These are phyloP conservation scores for Myxocyprinus asiaticus DNA, from an alignment of 2,113 vertebrate species.

Conservation along the genomic window DNA sequence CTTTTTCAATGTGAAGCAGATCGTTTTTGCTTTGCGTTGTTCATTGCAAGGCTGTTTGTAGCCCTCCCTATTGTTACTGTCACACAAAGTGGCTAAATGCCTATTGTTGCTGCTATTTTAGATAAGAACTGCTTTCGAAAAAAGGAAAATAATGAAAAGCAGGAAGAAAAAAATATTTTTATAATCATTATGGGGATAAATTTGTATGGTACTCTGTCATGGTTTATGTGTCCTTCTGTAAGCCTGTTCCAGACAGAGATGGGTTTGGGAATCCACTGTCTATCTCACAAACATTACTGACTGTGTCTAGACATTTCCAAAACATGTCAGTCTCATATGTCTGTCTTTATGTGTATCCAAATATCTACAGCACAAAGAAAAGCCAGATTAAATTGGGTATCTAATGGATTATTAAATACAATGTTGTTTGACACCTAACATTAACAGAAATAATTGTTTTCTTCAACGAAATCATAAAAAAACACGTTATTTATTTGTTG, in stretches of 20 bases:
- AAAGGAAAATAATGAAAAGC: slow-evolving; percentile 40
- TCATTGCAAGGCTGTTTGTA: slow-evolving; percentile 56
- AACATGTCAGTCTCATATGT: slow-evolving; percentile 39
- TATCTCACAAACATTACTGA: slow-evolving; percentile 72
- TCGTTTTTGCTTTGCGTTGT: slow-evolving; percentile 47
- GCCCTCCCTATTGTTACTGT: slow-evolving; percentile 65
- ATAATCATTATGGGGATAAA: slow-evolving; percentile 69
- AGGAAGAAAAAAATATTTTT: slow-evolving; percentile 59
- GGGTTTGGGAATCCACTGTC: slow-evolving; percentile 55
- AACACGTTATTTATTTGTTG: not conserved
- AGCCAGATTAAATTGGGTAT: slow-evolving; percentile 52
- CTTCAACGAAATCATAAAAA: not conserved
- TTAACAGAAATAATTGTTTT: not conserved
- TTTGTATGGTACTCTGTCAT: not conserved
- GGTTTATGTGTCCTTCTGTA: slow-evolving; percentile 32
- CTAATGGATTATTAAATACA: slow-evolving; percentile 56
- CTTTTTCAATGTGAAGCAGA: slow-evolving; percentile 59
- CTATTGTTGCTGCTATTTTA: slow-evolving; percentile 61
- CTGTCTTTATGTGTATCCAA: slow-evolving; percentile 50
- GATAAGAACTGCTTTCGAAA: slow-evolving; percentile 69
- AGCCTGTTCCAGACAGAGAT: slow-evolving; percentile 55
- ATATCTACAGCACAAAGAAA: slow-evolving; percentile 45
- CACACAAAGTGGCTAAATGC: slow-evolving; percentile 67
- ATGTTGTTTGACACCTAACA: slow-evolving; percentile 58
- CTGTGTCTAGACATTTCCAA: slow-evolving; percentile 76